phyloP scores from a whole-genome alignment of 1,140 invertebrate genomes.

The Archivesica marissinica region DNA sequence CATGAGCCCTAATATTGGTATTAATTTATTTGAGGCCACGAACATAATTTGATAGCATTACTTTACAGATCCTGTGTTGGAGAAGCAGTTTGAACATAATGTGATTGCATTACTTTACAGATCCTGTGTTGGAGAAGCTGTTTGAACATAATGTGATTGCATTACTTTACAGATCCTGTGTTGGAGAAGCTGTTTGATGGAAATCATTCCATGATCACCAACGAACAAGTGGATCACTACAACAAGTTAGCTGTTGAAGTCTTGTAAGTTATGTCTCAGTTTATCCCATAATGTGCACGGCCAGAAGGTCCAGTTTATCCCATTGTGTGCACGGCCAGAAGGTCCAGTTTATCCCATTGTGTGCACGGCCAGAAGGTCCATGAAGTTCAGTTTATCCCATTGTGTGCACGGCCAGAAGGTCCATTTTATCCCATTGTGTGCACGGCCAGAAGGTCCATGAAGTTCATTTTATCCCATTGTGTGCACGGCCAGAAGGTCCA shows the following conservation, averaged over 20 bases:
- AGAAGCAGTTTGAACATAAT: background rate
- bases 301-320: background rate
- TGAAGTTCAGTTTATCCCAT: background rate
- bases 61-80: no score
- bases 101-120: conserved; percentile 77
- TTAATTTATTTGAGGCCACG: background rate
- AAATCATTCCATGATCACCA: conserved; percentile 89
- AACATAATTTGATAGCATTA: background rate
- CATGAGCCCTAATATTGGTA: background rate
- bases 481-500: no score
- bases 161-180: conserved; percentile 89
- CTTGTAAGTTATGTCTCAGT: conserved; percentile 74
- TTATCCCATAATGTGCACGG: background rate
- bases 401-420: background rate
- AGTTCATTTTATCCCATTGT: no score
- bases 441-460: background rate
- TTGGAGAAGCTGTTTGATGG: conserved; percentile 88
- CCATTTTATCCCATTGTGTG: background rate
- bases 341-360: background rate
- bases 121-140: conserved; percentile 92
- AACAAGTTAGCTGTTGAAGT: conserved; percentile 83
- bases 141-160: no score
- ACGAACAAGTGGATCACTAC: conserved; percentile 86
- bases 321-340: background rate
- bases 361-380: no score